Evolutionary conservation across 2,113 vertebrate genomes (phyloP), one percentile per base, ranked within the genome.

Genomic region (Turdus rufiventris): DNA sequence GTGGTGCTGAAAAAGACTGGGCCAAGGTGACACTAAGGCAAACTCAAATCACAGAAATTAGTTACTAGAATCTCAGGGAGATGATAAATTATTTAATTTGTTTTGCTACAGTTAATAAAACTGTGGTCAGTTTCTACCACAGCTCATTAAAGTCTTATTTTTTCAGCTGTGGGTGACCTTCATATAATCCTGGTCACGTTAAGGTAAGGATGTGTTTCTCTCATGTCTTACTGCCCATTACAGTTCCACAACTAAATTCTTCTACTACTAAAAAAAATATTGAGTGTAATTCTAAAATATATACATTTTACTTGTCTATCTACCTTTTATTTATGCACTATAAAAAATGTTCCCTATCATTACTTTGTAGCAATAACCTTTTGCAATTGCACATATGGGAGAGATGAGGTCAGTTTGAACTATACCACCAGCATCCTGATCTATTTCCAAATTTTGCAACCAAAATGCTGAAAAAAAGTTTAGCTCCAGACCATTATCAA

Each of bases 91-190:
- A 80, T 77, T 65, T 79, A 82, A 92, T 94, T 93, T 92, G 34
- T 36, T 89, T 94, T 86, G 56, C 68, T 91, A 68, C 40, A 89
- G 56, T 77, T 86, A 88, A 94, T 80, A 92, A 96, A 93, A 40
- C 56, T 74, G 72, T 29, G n/a, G 43, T 25, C 56, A 74, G 43
- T 86, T 86, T 71, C 68, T 60, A 78, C 24, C 23, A 25, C 43
- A 91, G 40, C 58, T 86, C 51, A 93, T 80, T 93, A 83, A 65
- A 57, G 14, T 38, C 66, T 38, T 31, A 12, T 60, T 82, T 88
- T 90, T 92, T 60, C 43, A 81, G 81, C 77, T 5, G 2, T n/a
- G 33, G 10, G 9, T 94, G 86, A 92, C 79, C 48, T 91, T 89
- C 76, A 74, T 18, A 74, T 29, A 54, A 70, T 54, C 75, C 84